Conservation (phyloP, 1,140 invertebrate species). For the Ceratoteleas bidentatus region DNA sequence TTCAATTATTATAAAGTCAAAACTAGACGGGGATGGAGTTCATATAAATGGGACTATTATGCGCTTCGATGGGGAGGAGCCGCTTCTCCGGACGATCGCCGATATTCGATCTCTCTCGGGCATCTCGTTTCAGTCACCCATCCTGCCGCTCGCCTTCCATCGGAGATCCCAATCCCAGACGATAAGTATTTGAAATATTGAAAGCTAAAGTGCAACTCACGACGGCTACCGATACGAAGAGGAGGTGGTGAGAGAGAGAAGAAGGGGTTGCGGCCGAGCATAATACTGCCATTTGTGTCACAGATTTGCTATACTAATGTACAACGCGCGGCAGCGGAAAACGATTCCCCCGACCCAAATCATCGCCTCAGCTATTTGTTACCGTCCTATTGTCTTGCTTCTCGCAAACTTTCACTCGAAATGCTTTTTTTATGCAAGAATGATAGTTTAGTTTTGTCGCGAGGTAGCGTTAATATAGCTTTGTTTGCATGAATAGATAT, state of each 20-base stretch:
- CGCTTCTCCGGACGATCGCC: slow-evolving; percentile 46
- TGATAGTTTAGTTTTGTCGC: too few relatives aligned
- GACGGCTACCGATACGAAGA: slow-evolving; percentile 58
- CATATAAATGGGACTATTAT: slow-evolving; percentile 81
- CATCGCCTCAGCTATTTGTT: slow-evolving; percentile 34
- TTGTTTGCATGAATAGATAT: too few relatives aligned
- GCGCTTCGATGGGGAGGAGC: slow-evolving; percentile 57
- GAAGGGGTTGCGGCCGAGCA: slow-evolving; percentile 61
- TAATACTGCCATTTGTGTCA: slow-evolving; percentile 77
- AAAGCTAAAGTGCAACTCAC: slow-evolving; percentile 76
- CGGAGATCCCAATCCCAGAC: slow-evolving; percentile 62
- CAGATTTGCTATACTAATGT: slow-evolving; percentile 57
- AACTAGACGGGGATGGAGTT: slow-evolving; percentile 72
- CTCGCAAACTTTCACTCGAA: too few relatives aligned
- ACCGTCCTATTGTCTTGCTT: too few relatives aligned
- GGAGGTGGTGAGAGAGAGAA: slow-evolving; percentile 25
- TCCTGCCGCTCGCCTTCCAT: slow-evolving; percentile 22
- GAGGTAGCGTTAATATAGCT: too few relatives aligned
- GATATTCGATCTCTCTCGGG: slow-evolving; percentile 49
- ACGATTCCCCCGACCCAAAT: slow-evolving; percentile 38
- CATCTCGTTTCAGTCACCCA: slow-evolving; percentile 31
- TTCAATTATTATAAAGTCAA: slow-evolving; percentile 81
- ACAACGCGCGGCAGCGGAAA: slow-evolving; percentile 21
- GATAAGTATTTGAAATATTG: slow-evolving; percentile 82
- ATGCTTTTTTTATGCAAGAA: too few relatives aligned